These are phyloP conservation scores for Lacanobia oleracea DNA, from an alignment of 2,888 invertebrate genomes.

Conservation along the genomic window DNA sequence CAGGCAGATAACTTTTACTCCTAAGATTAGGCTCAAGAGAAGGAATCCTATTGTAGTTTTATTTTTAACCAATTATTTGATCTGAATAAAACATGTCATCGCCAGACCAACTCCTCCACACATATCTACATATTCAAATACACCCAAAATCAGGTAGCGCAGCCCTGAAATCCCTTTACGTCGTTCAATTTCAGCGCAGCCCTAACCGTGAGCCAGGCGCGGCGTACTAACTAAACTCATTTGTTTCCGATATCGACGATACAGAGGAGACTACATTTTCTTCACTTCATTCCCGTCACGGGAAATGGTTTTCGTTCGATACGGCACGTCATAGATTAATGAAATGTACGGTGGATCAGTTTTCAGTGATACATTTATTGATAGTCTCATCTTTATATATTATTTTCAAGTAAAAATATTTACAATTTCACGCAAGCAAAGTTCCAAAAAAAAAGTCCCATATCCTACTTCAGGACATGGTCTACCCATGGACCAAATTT, in stretches of 20 bases:
- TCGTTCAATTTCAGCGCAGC: conserved; percentile 58
- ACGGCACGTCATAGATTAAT: conserved; percentile 60
- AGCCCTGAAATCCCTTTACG: conserved; percentile 57
- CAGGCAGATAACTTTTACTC: too few relatives aligned
- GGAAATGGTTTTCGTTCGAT: conserved; percentile 70
- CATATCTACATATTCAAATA: conserved; percentile 54
- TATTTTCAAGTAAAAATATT: too few relatives aligned
- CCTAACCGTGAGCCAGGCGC: conserved; percentile 51
- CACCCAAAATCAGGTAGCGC: conserved; percentile 52
- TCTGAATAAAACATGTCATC: conserved; percentile 10
- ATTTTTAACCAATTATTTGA: too few relatives aligned
- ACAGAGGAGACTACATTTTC: conserved; percentile 73
- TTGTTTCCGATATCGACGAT: conserved; percentile 75
- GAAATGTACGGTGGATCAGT: neutral
- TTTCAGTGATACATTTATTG: neutral
- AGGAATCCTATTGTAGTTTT: too few relatives aligned
- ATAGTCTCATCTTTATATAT: neutral
- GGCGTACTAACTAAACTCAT: conserved; percentile 74
- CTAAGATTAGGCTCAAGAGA: too few relatives aligned
- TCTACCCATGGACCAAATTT: too few relatives aligned
- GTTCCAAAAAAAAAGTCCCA: too few relatives aligned
- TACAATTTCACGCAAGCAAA: too few relatives aligned
- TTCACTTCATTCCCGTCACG: conserved; percentile 73
- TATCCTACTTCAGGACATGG: too few relatives aligned
- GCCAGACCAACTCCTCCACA: conserved; percentile 14